Evolutionary conservation across 2,113 vertebrate genomes (phyloP).

Genomic region (Thamnaconus septentrionalis): DNA sequence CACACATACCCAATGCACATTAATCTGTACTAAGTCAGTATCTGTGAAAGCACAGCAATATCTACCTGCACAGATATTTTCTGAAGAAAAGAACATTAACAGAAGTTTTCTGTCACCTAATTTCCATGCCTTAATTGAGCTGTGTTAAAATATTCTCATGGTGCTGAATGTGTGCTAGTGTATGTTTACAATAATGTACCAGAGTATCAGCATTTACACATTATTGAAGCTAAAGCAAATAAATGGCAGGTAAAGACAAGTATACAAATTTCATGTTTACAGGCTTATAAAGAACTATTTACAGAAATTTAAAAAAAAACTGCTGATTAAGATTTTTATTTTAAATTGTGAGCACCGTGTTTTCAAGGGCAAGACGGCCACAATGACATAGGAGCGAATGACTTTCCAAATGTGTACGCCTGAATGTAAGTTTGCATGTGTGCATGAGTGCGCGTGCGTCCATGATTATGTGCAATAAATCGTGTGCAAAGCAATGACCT

Average conservation of each 20-base stretch:
- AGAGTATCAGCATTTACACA: slow-evolving; percentile 34
- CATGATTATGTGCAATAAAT: slow-evolving; percentile 62
- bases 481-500: slow-evolving; percentile 62
- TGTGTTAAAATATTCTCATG: slow-evolving; percentile 45
- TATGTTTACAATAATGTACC: slow-evolving; percentile 68
- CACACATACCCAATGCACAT: slow-evolving; percentile 33
- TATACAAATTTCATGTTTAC: slow-evolving; percentile 67
- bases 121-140: slow-evolving; percentile 68
- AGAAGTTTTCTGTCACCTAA: slow-evolving; percentile 30
- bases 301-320: slow-evolving; percentile 47
- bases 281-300: slow-evolving; percentile 39
- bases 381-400: not conserved
- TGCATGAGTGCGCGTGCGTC: slow-evolving; percentile 18
- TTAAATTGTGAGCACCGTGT: slow-evolving; percentile 39
- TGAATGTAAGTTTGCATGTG: slow-evolving; percentile 27
- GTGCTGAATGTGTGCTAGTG: slow-evolving; percentile 68
- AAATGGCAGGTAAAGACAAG: slow-evolving; percentile 40
- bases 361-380: slow-evolving; percentile 47
- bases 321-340: not conserved
- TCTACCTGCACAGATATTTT: slow-evolving; percentile 71
- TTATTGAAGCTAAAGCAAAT: slow-evolving; percentile 17
- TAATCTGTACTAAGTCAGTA: slow-evolving; percentile 49
- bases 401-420: slow-evolving; percentile 17
- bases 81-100: slow-evolving; percentile 51
- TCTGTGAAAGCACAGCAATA: slow-evolving; percentile 71